Evolutionary conservation across 1,140 invertebrate genomes (phyloP).

Genomic region (Drosophila dunni): DNA sequence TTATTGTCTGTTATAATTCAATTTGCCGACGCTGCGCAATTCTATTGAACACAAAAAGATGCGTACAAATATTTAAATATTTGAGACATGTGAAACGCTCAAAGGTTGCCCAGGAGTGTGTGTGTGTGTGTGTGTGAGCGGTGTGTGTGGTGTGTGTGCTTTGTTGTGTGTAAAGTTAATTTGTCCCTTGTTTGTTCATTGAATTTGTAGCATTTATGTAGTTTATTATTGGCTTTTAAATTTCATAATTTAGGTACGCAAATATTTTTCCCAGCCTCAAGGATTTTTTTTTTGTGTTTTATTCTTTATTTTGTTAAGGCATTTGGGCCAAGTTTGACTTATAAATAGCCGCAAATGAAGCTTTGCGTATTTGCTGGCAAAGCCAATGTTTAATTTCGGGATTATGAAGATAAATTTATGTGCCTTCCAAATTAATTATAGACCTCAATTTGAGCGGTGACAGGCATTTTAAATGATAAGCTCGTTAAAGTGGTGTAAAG

Average conservation of each 20-base stretch:
- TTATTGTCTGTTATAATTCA: constrained; percentile 66
- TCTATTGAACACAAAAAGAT: constrained; percentile 42
- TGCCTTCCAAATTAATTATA: constrained; percentile 1
- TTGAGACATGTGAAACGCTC: constrained; percentile 20
- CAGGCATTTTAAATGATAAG: not conserved
- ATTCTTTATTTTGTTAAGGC: not conserved
- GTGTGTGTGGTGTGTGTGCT: constrained; percentile 21
- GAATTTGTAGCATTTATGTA: constrained; percentile 55
- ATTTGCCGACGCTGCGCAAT: constrained; percentile 42
- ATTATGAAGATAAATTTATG: constrained; percentile 4
- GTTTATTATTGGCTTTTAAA: constrained; percentile 57
- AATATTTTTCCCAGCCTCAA: constrained; percentile 21
- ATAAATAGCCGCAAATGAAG: constrained; percentile 19
- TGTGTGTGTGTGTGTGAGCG: constrained; percentile 6
- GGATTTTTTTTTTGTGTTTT: constrained; percentile 8
- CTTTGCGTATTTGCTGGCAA: constrained; percentile 1
- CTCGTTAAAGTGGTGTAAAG: no score
- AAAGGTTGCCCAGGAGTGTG: constrained; percentile 1
- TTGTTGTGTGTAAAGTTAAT: constrained; percentile 53
- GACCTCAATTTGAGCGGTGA: not conserved
- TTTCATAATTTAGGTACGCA: constrained; percentile 23
- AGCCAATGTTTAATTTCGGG: constrained; percentile 9
- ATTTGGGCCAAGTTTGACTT: not conserved
- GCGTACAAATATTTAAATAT: constrained; percentile 66
- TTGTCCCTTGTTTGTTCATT: constrained; percentile 56